Conservation (phyloP, 2,797 vertebrate species). For the Chanos chanos region DNA sequence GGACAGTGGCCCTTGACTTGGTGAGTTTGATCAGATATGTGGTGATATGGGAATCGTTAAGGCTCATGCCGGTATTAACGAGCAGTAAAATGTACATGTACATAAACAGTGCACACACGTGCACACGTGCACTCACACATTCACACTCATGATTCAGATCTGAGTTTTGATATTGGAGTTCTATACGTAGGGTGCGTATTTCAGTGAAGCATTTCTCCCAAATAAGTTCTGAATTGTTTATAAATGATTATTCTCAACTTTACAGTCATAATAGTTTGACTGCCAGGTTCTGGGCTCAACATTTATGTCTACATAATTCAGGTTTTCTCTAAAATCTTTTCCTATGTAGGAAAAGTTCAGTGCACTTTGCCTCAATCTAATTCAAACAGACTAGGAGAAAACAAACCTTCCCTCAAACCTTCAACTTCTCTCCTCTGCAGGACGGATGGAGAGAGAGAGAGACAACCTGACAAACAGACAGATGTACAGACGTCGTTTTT, state of each 20-base stretch:
- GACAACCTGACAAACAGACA: slow-evolving; percentile 30
- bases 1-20: no score
- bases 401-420: slow-evolving; percentile 15
- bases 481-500: slow-evolving; percentile 37
- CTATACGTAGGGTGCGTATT: no score
- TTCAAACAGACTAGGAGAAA: slow-evolving; percentile 29
- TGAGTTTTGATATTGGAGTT: no score
- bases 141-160: not conserved
- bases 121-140: not conserved
- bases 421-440: slow-evolving; percentile 1
- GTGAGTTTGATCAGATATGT: no score
- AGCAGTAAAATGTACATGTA: no score
- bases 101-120: not conserved
- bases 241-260: not conserved
- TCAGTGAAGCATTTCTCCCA: no score
- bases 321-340: not conserved
- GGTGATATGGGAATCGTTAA: no score
- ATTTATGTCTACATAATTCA: slow-evolving; percentile 36
- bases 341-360: not conserved
- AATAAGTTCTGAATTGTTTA: no score
- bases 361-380: slow-evolving; percentile 16
- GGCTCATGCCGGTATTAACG: no score
- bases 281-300: slow-evolving; percentile 34
- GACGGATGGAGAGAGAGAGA: not conserved
- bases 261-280: no score